Conservation (phyloP, 2,797 vertebrate species). For the Pangasius larnaudii region DNA sequence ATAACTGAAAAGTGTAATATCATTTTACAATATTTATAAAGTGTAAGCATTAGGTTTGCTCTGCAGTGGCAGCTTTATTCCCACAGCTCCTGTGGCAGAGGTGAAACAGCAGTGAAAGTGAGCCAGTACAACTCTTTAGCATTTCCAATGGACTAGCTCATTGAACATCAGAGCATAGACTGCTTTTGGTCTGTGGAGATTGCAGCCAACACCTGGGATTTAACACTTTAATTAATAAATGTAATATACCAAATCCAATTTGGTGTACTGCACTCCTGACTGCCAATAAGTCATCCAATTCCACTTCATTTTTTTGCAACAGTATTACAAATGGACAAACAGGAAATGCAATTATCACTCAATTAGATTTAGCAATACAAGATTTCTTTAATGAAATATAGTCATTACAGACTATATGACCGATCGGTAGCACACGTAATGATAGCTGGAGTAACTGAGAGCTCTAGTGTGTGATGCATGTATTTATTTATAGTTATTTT, state of each 20-base stretch:
- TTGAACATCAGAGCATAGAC: not conserved
- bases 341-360: not conserved
- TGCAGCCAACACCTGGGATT: not conserved
- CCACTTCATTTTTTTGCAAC: not conserved
- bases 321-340: not conserved
- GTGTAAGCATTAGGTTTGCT: not conserved
- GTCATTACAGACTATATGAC: too few species aligned
- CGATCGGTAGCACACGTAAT: not conserved
- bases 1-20: not conserved
- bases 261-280: conserved; percentile 13
- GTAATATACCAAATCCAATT: conserved; percentile 38
- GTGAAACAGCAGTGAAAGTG: not conserved
- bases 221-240: conserved; percentile 41
- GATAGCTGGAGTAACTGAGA: not conserved
- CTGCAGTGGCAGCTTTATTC: not conserved
- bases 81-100: not conserved
- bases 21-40: not conserved
- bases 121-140: not conserved
- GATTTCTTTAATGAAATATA: too few species aligned
- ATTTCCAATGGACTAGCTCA: conserved; percentile 9
- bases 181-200: not conserved
- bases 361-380: not conserved
- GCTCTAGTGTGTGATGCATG: not conserved
- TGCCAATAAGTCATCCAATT: conserved; percentile 15
- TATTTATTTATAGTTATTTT: not conserved